Percentiles rank a stretch among this genome's conserved stretches.
Evolutionary conservation across 2,797 vertebrate genomes (phyloP).

Genomic region (Scleropages formosus): DNA sequence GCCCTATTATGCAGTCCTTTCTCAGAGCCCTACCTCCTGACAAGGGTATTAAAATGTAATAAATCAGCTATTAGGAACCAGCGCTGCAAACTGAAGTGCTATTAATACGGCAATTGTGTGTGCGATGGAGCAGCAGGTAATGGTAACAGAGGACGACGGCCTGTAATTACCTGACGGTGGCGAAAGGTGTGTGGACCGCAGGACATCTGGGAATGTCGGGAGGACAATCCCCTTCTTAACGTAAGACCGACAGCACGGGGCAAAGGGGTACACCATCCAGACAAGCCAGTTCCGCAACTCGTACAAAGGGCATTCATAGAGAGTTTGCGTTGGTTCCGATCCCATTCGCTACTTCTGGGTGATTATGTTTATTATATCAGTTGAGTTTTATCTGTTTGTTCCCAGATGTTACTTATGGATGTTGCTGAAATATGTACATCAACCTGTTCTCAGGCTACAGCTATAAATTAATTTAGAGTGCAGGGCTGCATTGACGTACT

Average conservation of each 20-base stretch:
- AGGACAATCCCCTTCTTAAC: constrained; percentile 13
- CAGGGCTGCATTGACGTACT: no score
- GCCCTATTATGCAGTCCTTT: constrained; percentile 64
- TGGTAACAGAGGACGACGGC: constrained; percentile 61
- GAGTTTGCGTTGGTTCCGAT: background rate
- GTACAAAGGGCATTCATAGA: background rate
- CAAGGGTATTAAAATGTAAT: constrained; percentile 80
- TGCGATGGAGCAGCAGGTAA: constrained; percentile 55
- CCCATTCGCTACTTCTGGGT: no score
- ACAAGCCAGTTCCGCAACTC: background rate
- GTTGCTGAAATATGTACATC: no score
- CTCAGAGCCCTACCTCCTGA: constrained; percentile 67
- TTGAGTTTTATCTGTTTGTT: no score
- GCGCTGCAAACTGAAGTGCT: constrained; percentile 71
- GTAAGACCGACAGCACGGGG: background rate
- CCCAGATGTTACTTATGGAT: no score
- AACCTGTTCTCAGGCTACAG: no score
- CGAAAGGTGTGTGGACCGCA: constrained; percentile 50
- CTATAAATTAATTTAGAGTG: no score
- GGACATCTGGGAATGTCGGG: background rate
- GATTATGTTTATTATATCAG: no score
- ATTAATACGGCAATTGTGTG: constrained; percentile 68
- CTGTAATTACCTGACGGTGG: constrained; percentile 65
- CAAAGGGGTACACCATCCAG: background rate
- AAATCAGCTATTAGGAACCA: constrained; percentile 77